phyloP scores from a whole-genome alignment of 1,140 invertebrate species.

The Stegodyphus mimosarum region DNA sequence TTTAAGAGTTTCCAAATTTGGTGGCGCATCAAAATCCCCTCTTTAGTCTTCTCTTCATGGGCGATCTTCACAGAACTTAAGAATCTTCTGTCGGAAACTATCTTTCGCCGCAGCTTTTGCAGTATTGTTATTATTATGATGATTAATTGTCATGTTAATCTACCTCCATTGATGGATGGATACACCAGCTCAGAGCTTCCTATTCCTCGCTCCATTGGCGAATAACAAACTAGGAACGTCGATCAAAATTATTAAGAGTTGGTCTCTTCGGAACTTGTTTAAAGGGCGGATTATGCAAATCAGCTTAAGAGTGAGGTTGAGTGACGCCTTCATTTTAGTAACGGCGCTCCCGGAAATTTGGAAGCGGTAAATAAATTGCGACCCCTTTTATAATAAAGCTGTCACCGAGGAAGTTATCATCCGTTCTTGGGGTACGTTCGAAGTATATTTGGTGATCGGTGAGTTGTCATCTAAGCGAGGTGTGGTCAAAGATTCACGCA shows the following conservation, averaged over 20 bases:
- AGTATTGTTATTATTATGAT: constrained; percentile 9
- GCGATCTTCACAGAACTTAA: too few relatives aligned
- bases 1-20: too few relatives aligned
- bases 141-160: constrained; percentile 25
- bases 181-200: constrained; percentile 1
- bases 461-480: too few relatives aligned
- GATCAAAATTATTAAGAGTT: constrained; percentile 25
- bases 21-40: too few relatives aligned
- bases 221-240: background rate
- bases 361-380: constrained; percentile 7
- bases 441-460: too few relatives aligned
- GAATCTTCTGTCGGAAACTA: too few relatives aligned
- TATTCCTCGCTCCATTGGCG: background rate
- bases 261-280: background rate
- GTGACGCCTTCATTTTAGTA: background rate
- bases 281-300: constrained; percentile 24
- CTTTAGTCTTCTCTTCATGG: too few relatives aligned
- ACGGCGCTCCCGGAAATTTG: constrained; percentile 2
- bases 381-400: too few relatives aligned
- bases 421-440: too few relatives aligned
- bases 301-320: background rate
- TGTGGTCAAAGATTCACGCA: too few relatives aligned
- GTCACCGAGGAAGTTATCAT: too few relatives aligned
- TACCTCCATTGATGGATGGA: background rate
- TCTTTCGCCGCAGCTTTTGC: too few relatives aligned